These are phyloP conservation scores for Thamnophis sirtalis DNA, from an alignment of 2,113 vertebrate genomes.

Conservation along the genomic window DNA sequence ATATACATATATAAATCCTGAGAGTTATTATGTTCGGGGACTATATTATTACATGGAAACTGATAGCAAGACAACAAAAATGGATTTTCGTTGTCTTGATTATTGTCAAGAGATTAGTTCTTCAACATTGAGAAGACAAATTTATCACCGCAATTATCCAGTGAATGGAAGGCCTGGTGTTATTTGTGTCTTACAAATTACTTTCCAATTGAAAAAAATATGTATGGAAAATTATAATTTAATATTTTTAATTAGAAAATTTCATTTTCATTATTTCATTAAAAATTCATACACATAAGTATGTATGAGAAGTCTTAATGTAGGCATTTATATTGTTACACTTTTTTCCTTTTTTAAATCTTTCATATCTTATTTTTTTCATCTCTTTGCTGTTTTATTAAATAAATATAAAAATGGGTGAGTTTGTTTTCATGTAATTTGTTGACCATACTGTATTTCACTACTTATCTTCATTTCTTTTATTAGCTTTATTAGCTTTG, in stretches of 20 bases:
- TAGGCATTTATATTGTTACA: background rate
- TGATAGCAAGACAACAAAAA: background rate
- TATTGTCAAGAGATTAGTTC: background rate
- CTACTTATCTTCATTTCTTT: background rate
- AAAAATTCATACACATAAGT: background rate
- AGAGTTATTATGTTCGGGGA: background rate
- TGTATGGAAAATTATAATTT: background rate
- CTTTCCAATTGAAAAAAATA: background rate
- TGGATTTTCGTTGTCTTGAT: background rate
- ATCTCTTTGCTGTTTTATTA: background rate
- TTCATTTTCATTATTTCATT: background rate
- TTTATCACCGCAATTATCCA: background rate
- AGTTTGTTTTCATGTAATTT: slow-evolving; percentile 59
- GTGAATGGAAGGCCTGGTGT: background rate
- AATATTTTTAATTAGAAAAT: background rate
- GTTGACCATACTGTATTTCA: slow-evolving; percentile 47
- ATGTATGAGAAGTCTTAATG: background rate
- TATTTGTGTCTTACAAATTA: background rate
- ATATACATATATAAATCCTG: background rate
- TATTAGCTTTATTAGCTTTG: background rate
- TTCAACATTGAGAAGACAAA: background rate
- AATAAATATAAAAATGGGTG: background rate
- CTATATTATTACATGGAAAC: background rate
- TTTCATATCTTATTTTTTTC: background rate
- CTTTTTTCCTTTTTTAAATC: background rate